Evolutionary conservation across 2,888 invertebrate species (phyloP), one percentile per base, ranked within the genome.

Genomic region (Noctua fimbriata): DNA sequence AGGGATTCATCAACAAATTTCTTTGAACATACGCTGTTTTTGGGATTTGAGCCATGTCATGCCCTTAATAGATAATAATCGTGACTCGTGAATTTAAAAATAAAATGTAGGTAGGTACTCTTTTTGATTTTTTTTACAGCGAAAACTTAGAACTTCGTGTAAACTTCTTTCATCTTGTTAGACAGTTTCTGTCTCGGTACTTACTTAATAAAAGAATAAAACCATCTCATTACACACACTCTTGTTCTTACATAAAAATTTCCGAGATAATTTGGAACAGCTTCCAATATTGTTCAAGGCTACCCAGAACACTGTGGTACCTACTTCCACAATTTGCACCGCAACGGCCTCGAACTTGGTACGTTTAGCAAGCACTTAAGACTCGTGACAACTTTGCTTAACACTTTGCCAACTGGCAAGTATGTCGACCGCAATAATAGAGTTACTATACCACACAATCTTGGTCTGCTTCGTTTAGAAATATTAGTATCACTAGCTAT

Each of bases 311-410:
- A 73, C 69, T 85, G 65, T 52, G 74, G 84, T 16, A 55, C 16
- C 16, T n/a, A 58, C 70, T 73, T 84, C 12, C 36, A 71, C 63
- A 82, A 69, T 84, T 86, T 75, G 58, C 78, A 72, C 66, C 78
- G n/a, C 86, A 69, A 47, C 14, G 58, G 10, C n/a, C 66, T 66
- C 67, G 47, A 82, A 78, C 60, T 78, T 70, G 65, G 52, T 72
- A 49, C 41, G 72, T 73, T 78, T 69, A 24, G 71, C 66, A 60
- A 81, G 77, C 52, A 78, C 44, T 76, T 69, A 69, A 16, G 65
- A 67, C 55, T 77, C 60, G 74, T 73, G 69, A 70, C 66, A 78
- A 82, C 60, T 79, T 75, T 83, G 65, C 47, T 69, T 69, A 75
- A 66, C 36, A 65, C 52, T 69, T 49, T 67, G 72, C 32, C 32